Evolutionary conservation across 2,113 vertebrate genomes (phyloP), one percentile per base, ranked within the genome.

Genomic region (Hippocampus zosterae): DNA sequence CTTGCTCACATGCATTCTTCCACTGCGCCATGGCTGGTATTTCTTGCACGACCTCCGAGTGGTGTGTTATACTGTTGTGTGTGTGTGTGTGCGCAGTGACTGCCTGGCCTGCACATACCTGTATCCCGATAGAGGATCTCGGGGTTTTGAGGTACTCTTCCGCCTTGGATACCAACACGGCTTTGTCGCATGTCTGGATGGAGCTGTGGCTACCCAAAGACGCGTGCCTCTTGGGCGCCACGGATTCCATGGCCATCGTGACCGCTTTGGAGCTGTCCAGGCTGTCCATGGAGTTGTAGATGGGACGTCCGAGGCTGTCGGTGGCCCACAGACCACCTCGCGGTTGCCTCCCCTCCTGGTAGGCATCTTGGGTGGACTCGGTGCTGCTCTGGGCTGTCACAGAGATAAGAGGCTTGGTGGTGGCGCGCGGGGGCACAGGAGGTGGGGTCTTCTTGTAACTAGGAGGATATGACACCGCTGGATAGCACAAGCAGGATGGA

Each of bases 351-450:
- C 93, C 92, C 71, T 98, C 97, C 0, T 96, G 96, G 78, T 98
- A 98, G 13, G 95, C 96, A 1, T 99, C 97, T 91, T 98, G 97
- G 8, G 94, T 98, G 79, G 97, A 98, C 80, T 99, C 97, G 1
- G 97, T 99, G 87, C 97, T 99, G 94, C 97, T 99, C 93, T 99
- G 97, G 1, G 97, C 96, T 1, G 97, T 98, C 75, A 99, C 95
- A 0, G 97, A 98, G 92, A 99, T 98, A 86, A 99, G 92, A 1
- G 97, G 97, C 91, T 98, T 98, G 82, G 96, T 96, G 84, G 95
- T 94, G 88, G 95, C 93, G 65, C 97, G 94, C 2, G 97, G 97
- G 37, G 97, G 97, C 68, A 98, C 96, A 0, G 97, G 97, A 0
- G 97, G 97, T 0, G 97, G 96, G 0, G 95, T 96, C 91, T 97